Evolutionary conservation across 2,113 vertebrate genomes (phyloP).

Genomic region (Nymphicus hollandicus): DNA sequence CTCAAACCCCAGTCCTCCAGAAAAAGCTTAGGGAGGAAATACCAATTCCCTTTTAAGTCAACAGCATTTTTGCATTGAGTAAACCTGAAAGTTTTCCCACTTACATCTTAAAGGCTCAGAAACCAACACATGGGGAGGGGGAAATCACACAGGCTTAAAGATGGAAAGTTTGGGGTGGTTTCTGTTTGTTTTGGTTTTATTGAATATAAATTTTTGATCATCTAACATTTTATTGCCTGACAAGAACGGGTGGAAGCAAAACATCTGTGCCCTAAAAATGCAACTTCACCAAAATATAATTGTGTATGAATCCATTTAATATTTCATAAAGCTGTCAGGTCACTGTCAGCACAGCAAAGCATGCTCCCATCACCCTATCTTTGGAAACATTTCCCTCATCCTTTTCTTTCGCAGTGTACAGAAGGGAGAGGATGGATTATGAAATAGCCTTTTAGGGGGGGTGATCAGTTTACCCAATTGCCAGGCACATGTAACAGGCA

Average conservation of each 20-base stretch:
- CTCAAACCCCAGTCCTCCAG: not conserved
- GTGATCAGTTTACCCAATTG: not conserved
- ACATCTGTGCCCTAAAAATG: not conserved
- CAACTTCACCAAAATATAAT: not conserved
- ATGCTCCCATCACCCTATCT: not conserved
- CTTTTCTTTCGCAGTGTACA: not conserved
- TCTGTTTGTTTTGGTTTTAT: not conserved
- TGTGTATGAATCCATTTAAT: not conserved
- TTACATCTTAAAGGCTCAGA: not conserved
- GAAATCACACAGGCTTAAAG: not conserved
- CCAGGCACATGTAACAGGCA: not conserved
- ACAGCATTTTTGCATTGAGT: not conserved
- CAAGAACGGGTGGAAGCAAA: not conserved
- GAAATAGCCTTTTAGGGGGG: not conserved
- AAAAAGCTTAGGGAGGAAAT: not conserved
- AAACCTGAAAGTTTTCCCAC: not conserved
- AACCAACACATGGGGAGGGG: not conserved
- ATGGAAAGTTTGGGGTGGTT: accelerated
- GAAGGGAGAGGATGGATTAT: not conserved
- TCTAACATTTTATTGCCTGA: not conserved
- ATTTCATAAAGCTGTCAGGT: not conserved
- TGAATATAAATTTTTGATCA: not conserved
- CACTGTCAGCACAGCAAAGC: not conserved
- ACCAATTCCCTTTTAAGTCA: not conserved
- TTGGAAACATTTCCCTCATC: not conserved